phyloP scores from a whole-genome alignment of 2,888 invertebrate species.

The Diplolepis rosae region DNA sequence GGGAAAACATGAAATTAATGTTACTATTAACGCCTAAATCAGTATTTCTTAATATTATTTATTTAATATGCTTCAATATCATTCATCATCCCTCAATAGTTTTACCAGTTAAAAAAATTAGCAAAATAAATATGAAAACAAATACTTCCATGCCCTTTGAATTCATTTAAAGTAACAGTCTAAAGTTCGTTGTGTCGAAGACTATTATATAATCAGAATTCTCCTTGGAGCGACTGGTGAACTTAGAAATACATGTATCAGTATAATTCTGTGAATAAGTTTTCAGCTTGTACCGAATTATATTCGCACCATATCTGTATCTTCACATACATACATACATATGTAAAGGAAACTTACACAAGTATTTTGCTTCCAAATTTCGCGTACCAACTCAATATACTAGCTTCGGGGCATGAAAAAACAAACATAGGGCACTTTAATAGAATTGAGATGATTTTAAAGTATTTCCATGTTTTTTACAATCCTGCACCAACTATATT shows the following conservation, averaged over 20 bases:
- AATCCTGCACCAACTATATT: neutral
- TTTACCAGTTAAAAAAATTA: too few relatives aligned
- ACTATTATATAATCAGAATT: neutral
- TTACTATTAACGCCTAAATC: too few relatives aligned
- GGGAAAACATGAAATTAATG: too few relatives aligned
- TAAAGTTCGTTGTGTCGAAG: neutral
- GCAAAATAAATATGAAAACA: too few relatives aligned
- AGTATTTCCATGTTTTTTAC: neutral
- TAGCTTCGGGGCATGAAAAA: slow-evolving; percentile 37
- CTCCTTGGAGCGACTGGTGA: neutral
- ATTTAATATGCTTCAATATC: too few relatives aligned
- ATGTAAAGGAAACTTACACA: neutral
- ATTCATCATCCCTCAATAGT: too few relatives aligned
- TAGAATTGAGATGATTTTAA: neutral
- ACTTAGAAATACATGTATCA: slow-evolving; percentile 10
- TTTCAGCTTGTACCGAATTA: slow-evolving; percentile 5
- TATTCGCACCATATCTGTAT: neutral
- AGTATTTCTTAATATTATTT: too few relatives aligned
- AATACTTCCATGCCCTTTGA: too few relatives aligned
- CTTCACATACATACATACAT: too few relatives aligned
- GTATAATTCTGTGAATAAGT: neutral
- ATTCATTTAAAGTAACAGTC: neutral
- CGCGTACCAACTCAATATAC: slow-evolving; percentile 54
- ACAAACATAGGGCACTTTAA: neutral
- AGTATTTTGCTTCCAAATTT: slow-evolving; percentile 47